Evolutionary conservation across 2,888 invertebrate species (phyloP).

Genomic region (Drosophila differens): DNA sequence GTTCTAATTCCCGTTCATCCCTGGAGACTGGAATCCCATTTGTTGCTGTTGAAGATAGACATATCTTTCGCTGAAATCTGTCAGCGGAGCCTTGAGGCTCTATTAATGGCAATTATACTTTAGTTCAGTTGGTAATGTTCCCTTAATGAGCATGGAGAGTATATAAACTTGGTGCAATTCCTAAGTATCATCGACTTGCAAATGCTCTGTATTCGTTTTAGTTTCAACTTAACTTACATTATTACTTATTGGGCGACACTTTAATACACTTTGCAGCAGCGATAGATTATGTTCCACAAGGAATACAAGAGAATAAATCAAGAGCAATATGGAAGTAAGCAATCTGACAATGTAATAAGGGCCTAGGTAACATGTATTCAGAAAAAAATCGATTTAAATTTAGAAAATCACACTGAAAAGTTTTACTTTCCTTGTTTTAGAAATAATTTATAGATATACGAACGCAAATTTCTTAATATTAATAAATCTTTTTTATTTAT

Average conservation of each 20-base stretch:
- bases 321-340: no score
- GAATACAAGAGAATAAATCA: no score
- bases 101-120: conserved; percentile 16
- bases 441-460: no score
- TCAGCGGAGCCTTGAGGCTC: not conserved
- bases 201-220: not conserved
- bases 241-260: not conserved
- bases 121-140: not conserved
- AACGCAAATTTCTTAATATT: no score
- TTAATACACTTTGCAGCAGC: not conserved
- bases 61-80: not conserved
- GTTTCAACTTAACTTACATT: not conserved
- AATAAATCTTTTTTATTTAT: no score
- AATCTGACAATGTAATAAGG: no score
- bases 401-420: not conserved
- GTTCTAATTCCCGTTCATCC: not conserved
- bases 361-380: no score
- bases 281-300: no score
- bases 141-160: not conserved
- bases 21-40: not conserved
- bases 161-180: not conserved
- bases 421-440: no score
- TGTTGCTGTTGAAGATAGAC: no score
- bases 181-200: not conserved
- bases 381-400: not conserved